Evolutionary conservation across 1,140 invertebrate species (phyloP).

Genomic region (Orius insidiosus): DNA sequence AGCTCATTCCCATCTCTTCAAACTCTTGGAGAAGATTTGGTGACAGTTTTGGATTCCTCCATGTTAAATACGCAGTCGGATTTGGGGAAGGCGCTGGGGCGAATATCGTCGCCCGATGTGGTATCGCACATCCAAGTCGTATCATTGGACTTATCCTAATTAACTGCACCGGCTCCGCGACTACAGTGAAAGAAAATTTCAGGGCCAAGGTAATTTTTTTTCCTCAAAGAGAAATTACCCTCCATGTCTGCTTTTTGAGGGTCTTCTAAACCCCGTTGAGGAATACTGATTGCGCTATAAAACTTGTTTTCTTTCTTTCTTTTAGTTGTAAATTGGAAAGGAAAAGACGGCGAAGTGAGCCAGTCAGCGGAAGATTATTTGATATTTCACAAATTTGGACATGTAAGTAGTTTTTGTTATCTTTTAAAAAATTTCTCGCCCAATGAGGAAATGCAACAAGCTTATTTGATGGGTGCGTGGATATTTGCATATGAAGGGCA

Average conservation of each 20-base stretch:
- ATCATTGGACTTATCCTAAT: slow-evolving; percentile 64
- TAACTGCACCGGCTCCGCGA: slow-evolving; percentile 74
- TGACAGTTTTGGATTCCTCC: slow-evolving; percentile 66
- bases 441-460: slow-evolving; percentile 13
- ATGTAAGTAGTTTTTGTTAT: slow-evolving; percentile 42
- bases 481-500: too few relatives aligned
- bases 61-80: slow-evolving; percentile 59
- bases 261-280: too few relatives aligned
- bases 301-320: too few relatives aligned
- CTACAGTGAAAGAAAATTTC: slow-evolving; percentile 72
- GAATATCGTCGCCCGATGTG: slow-evolving; percentile 72
- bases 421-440: not conserved
- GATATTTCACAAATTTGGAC: slow-evolving; percentile 78
- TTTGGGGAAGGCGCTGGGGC: slow-evolving; percentile 80
- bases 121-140: slow-evolving; percentile 54
- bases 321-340: slow-evolving; percentile 50
- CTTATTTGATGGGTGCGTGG: too few relatives aligned
- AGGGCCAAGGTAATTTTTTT: slow-evolving; percentile 52
- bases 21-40: slow-evolving; percentile 64
- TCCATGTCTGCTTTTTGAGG: too few relatives aligned
- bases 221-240: too few relatives aligned
- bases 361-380: slow-evolving; percentile 68
- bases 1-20: slow-evolving; percentile 57
- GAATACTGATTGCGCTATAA: too few relatives aligned
- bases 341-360: slow-evolving; percentile 38